Evolutionary conservation across 2,797 vertebrate genomes (phyloP).

Genomic region (Ctenochaetus hawaiiensis): DNA sequence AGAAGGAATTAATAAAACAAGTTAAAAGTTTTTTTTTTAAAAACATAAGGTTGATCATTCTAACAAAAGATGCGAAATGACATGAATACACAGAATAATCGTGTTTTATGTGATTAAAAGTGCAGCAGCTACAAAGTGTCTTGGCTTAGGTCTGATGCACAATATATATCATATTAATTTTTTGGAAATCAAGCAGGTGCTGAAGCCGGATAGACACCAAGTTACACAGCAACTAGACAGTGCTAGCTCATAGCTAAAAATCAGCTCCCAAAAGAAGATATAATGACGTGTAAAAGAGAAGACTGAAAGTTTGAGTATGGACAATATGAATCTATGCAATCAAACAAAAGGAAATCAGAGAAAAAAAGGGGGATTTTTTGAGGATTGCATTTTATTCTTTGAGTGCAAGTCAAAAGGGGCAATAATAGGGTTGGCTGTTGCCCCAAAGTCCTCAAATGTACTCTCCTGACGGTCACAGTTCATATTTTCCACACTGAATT

Average conservation of each 20-base stretch:
- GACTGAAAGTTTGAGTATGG: neutral
- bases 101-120: conserved; percentile 28
- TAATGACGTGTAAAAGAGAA: conserved; percentile 3
- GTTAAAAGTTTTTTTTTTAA: neutral
- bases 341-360: neutral
- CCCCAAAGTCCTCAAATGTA: conserved; percentile 24
- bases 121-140: conserved; percentile 14
- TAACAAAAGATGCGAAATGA: conserved; percentile 1
- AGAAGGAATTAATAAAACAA: too few species aligned
- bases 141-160: conserved; percentile 29
- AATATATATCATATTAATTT: conserved; percentile 1
- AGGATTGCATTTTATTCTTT: conserved; percentile 14
- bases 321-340: too few species aligned
- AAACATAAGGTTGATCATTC: neutral
- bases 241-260: neutral
- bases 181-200: conserved; percentile 9
- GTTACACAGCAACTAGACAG: too few species aligned
- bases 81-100: conserved; percentile 5
- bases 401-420: conserved; percentile 37
- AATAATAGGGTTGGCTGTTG: conserved; percentile 19
- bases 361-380: neutral
- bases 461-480: conserved; percentile 39
- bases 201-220: conserved; percentile 8
- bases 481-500: conserved; percentile 43
- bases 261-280: neutral